Percentiles rank a stretch among this genome's conserved stretches.
Evolutionary conservation across 2,888 invertebrate species (phyloP).

Genomic region (Drosophila paucipuncta): DNA sequence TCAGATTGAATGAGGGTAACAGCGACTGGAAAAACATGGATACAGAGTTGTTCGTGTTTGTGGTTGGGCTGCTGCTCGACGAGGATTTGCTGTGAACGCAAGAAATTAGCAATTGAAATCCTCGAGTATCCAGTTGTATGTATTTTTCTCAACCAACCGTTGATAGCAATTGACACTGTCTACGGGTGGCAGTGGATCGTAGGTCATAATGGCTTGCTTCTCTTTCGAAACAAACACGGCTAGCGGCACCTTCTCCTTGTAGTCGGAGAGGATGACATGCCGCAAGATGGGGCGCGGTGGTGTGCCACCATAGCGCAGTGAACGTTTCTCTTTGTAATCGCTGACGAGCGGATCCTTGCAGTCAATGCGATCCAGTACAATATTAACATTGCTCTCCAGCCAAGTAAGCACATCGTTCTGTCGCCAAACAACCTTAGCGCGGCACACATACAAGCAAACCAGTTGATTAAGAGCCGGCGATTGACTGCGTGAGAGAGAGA

Average conservation of each 20-base stretch:
- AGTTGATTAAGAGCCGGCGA: constrained; percentile 89
- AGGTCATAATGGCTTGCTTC: constrained; percentile 87
- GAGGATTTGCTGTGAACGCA: constrained; percentile 78
- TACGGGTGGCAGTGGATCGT: constrained; percentile 92
- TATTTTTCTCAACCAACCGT: constrained; percentile 79
- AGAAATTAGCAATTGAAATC: background rate
- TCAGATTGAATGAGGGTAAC: constrained; percentile 88
- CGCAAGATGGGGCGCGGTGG: constrained; percentile 84
- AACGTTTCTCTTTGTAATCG: constrained; percentile 87
- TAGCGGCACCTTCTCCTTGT: constrained; percentile 86
- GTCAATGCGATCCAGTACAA: constrained; percentile 88
- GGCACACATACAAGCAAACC: constrained; percentile 90
- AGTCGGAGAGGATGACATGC: constrained; percentile 85
- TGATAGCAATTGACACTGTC: constrained; percentile 91
- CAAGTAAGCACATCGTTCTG: constrained; percentile 90
- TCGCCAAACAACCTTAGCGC: constrained; percentile 92
- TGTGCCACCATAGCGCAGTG: constrained; percentile 76
- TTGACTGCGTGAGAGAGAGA: constrained; percentile 85
- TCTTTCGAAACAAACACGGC: constrained; percentile 84
- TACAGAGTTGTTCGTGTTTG: constrained; percentile 83
- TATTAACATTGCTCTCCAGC: constrained; percentile 90
- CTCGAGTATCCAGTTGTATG: background rate
- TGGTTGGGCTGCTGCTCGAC: constrained; percentile 83
- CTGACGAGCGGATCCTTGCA: constrained; percentile 87
- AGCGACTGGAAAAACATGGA: constrained; percentile 90